Percentiles rank a stretch among this genome's conserved stretches.
These are phyloP conservation scores for Manis pentadactyla DNA, from an alignment of 2,797 vertebrate species.

Conservation along the genomic window DNA sequence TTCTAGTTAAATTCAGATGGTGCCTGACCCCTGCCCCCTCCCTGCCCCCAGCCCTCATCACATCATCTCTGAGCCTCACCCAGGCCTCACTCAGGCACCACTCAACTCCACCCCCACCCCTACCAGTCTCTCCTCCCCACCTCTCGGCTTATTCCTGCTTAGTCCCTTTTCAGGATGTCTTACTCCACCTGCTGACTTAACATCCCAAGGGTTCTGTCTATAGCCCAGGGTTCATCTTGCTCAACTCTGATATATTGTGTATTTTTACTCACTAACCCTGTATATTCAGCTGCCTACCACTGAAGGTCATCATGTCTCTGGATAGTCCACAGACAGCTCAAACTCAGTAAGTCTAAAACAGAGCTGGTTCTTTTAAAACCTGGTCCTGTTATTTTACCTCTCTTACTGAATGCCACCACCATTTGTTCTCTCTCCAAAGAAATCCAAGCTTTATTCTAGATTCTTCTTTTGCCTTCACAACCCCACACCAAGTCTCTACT, in stretches of 20 bases:
- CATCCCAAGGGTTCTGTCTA: neutral
- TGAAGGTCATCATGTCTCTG: neutral
- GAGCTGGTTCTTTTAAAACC: neutral
- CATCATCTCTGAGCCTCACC: neutral
- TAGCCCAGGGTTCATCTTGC: neutral
- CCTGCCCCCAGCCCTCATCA: neutral
- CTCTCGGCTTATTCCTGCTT: slow-evolving; percentile 20
- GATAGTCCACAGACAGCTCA: neutral
- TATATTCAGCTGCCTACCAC: neutral
- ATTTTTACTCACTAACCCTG: neutral
- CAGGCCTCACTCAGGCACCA: neutral
- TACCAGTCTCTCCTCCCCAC: neutral
- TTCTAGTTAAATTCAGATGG: neutral
- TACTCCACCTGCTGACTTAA: neutral
- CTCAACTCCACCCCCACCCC: neutral
- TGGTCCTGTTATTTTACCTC: neutral
- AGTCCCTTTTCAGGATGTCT: neutral
- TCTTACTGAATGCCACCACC: neutral
- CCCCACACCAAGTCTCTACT: neutral
- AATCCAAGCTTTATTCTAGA: slow-evolving; percentile 16
- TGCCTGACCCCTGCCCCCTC: neutral
- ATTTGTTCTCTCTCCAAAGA: slow-evolving; percentile 15
- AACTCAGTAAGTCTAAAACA: neutral
- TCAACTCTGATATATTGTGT: neutral
- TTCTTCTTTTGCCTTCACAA: slow-evolving; percentile 36